Percentiles rank a stretch among this genome's conserved stretches.
These are phyloP conservation scores for Dermolepida albohirtum DNA, from an alignment of 2,888 invertebrate species.

Conservation along the genomic window DNA sequence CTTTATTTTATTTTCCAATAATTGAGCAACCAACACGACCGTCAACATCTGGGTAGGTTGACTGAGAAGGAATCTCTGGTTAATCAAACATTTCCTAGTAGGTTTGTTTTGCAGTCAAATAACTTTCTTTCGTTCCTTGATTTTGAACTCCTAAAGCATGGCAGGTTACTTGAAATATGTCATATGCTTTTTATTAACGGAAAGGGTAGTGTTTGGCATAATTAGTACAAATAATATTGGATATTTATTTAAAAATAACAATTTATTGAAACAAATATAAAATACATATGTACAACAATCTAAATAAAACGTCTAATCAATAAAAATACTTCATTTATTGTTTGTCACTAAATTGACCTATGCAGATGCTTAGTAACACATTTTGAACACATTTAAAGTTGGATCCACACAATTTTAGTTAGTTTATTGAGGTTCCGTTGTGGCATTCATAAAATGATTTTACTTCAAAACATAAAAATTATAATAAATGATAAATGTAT, in stretches of 20 bases:
- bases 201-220: slow-evolving; percentile 7
- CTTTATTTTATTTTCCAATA: too few species aligned
- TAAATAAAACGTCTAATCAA: slow-evolving; percentile 20
- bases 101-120: too few species aligned
- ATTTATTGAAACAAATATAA: slow-evolving; percentile 38
- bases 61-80: too few species aligned
- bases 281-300: slow-evolving; percentile 28
- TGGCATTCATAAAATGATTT: slow-evolving; percentile 21
- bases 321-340: slow-evolving; percentile 31
- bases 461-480: neutral
- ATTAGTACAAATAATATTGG: slow-evolving; percentile 6
- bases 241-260: slow-evolving; percentile 36
- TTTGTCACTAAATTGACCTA: slow-evolving; percentile 25
- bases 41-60: too few species aligned
- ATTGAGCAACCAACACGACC: too few species aligned
- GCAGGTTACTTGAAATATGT: too few species aligned
- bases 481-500: too few species aligned
- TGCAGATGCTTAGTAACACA: slow-evolving; percentile 14
- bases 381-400: slow-evolving; percentile 25
- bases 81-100: too few species aligned
- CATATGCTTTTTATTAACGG: too few species aligned
- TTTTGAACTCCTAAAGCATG: too few species aligned
- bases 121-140: too few species aligned
- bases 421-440: neutral
- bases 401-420: slow-evolving; percentile 1